Evolutionary conservation across 92 coral and sea anemone species (phyloP), one percentile per base, ranked within the genome.

Genomic region (Epizoanthus stellaris): DNA sequence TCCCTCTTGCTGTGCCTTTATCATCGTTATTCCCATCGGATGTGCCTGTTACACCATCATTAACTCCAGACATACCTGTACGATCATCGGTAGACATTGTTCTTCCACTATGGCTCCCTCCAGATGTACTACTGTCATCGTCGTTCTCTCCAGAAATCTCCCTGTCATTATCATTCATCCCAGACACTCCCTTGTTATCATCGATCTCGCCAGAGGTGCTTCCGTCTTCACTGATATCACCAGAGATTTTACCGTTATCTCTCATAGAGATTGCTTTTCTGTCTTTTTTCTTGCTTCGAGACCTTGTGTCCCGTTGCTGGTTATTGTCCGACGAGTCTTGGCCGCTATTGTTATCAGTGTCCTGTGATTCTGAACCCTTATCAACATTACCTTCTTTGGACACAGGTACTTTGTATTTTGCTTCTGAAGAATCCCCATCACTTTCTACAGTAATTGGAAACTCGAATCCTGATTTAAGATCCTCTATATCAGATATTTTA

Each of bases 381-480:
- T 40, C 14, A 15, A 70, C 11, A 43, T 14, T 13, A 8, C 13
- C 69, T 40, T 63, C 61, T 40, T 70, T 39, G n/a, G 72, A 43
- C 53, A 14, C 67, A 42, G 16, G 19, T 13, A 20, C 49, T 62
- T 79, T 23, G 11, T 20, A 21, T 45, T 16, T 11, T 79, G 83
- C 13, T 45, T 79, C 67, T 5, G 82, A 62, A 57, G 43, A 43
- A 8, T 20, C 34, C 16, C 1, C 21, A 20, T 0, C 70, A 34
- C 70, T 39, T 43, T 77, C 82, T 61, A 2, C 42, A 15, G 17
- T 7, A 42, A 25, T 34, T 43, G 83, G 83, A 79, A 79, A 79
- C 73, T 79, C 83, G 23, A 79, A 79, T 19, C 56, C 83, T 12
- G 71, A 64, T 79, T 42, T 57, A 5, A 16, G 30, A 34, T 68